Evolutionary conservation across 2,113 vertebrate species (phyloP), one percentile per base, ranked within the genome.

Genomic region (Neolamprologus hecqui): DNA sequence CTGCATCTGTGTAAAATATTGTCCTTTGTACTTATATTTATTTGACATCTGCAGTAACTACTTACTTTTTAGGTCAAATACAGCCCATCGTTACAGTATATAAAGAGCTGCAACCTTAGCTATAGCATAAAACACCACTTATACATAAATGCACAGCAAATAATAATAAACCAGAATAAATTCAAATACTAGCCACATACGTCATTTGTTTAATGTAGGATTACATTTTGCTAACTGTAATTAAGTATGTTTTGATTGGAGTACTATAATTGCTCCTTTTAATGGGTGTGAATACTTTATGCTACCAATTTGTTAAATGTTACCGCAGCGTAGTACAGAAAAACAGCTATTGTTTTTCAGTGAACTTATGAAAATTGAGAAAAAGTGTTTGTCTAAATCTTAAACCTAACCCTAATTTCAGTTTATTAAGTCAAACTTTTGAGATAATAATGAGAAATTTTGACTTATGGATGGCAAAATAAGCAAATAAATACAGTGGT

Each of bases 51-150:
- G 6, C 9, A 51, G 17, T 51, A 77, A 51, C 23, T 31, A 3
- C 23, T 77, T 31, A 0, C 23, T 13, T 51, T n/a, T 51, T 51
- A 51, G 26, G 26, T 51, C 6, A 77, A 12, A 77, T 77, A 19
- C 6, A 49, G 45, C 45, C 1, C 42, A 4, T 0, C 1, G 0
- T 75, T 47, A 75, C 23, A 31, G 9, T 8, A 28, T 31, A 49
- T 31, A 75, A 75, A 28, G 23, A 75, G 14, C 42, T 47, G 21
- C 9, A 75, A 5, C 9, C 70, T 47, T 45, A 75, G 42, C 0
- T 49, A 31, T 1, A 21, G 23, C 23, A 75, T 75, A 12, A 77
- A 77, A 49, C 4, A 49, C 15, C 0, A 31, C 6, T 31, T 77
- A 19, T 28, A n/a, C 15, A 5, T 28, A 77, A 31, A 77, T 77